These are phyloP conservation scores for Liasis olivaceus DNA, from an alignment of 2,797 vertebrate genomes.

Conservation along the genomic window DNA sequence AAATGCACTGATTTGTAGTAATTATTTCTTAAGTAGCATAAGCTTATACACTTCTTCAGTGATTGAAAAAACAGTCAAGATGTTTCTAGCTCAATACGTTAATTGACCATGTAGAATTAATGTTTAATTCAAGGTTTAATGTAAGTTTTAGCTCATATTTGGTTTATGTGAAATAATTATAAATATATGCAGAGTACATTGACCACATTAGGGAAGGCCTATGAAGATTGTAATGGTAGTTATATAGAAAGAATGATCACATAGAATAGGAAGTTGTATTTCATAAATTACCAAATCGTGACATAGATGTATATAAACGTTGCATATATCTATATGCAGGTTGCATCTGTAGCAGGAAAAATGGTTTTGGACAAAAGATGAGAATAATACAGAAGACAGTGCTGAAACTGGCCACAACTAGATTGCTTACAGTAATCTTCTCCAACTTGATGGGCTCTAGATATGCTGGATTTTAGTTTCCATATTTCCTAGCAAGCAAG, in stretches of 20 bases:
- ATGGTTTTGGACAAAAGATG: neutral
- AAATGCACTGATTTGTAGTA: conserved; percentile 31
- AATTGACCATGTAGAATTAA: neutral
- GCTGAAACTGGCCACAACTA: neutral
- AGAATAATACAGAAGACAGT: neutral
- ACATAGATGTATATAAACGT: neutral
- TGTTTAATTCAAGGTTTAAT: neutral
- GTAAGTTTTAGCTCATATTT: neutral
- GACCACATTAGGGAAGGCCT: neutral
- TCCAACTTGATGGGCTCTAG: no score
- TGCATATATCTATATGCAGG: neutral
- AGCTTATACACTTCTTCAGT: conserved; percentile 11
- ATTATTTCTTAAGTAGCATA: conserved; percentile 52
- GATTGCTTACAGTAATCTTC: neutral
- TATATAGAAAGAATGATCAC: neutral
- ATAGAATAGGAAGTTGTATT: neutral
- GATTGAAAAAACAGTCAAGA: conserved; percentile 5
- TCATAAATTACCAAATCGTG: neutral
- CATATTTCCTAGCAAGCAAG: no score
- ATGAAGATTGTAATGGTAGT: neutral
- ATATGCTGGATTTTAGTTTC: no score
- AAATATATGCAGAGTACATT: neutral
- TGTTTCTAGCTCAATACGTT: neutral
- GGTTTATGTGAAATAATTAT: neutral
- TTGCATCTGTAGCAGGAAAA: neutral